A percentile compares a stretch with the other conserved stretches of the same genome.
Conservation (phyloP, 2,888 invertebrate species). For the Drosophila niveifrons region DNA sequence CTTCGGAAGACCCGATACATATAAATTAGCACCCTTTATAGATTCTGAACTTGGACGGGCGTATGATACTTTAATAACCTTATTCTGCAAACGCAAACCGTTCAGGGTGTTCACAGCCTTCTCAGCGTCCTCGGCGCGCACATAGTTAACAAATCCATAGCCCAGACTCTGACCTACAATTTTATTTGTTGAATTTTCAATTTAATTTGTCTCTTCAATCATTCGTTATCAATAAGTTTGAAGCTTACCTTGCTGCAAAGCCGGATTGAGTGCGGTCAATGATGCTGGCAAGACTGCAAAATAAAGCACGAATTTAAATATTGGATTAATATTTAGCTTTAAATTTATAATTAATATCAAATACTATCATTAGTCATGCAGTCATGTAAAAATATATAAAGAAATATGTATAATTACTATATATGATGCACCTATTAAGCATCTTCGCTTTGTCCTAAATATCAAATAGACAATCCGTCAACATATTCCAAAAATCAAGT, state of each 20-base stretch:
- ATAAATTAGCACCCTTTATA: constrained; percentile 98
- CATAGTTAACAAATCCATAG: constrained; percentile 99
- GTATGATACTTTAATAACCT: constrained; percentile 99
- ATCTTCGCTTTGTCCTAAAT: too few relatives aligned
- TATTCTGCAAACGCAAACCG: constrained; percentile 99
- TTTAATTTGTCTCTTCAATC: neutral
- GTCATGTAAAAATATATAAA: neutral
- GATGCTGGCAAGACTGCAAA: constrained; percentile 84
- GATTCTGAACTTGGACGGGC: constrained; percentile 99
- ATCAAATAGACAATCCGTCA: too few relatives aligned
- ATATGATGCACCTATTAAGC: too few relatives aligned
- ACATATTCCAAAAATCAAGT: too few relatives aligned
- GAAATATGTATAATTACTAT: too few relatives aligned
- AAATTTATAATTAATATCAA: neutral
- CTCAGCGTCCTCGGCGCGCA: constrained; percentile 98
- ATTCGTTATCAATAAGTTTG: too few relatives aligned
- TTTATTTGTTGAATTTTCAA: too few relatives aligned
- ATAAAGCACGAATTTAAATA: constrained; percentile 1
- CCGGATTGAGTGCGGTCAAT: constrained; percentile 85
- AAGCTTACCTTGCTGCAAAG: constrained; percentile 84
- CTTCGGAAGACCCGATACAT: constrained; percentile 98
- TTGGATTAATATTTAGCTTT: constrained; percentile 9
- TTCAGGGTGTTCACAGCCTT: constrained; percentile 99
- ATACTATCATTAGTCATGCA: neutral
- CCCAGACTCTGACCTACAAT: constrained; percentile 97